Percentiles rank a stretch among this genome's conserved stretches.
phyloP scores from a whole-genome alignment of 2,888 invertebrate species.

The Electrophaes corylata region DNA sequence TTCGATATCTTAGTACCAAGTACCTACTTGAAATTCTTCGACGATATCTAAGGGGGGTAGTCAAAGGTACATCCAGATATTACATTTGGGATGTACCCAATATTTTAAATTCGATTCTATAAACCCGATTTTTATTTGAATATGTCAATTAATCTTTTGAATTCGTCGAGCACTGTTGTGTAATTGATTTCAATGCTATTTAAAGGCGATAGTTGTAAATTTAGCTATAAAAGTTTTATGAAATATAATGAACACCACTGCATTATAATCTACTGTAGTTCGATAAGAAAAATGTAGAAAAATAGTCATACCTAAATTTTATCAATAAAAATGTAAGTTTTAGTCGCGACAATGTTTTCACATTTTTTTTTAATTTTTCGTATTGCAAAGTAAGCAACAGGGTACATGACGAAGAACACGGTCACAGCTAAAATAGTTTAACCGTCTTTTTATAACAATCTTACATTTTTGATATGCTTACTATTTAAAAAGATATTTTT shows the following conservation, averaged over 20 bases:
- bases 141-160: slow-evolving; percentile 13
- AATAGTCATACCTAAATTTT: not conserved
- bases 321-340: not conserved
- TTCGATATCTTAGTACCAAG: no score
- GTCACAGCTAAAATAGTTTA: slow-evolving; percentile 37
- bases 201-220: not conserved
- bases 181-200: slow-evolving; percentile 1
- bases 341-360: not conserved
- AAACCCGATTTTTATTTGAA: slow-evolving; percentile 18
- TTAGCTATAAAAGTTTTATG: not conserved
- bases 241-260: slow-evolving; percentile 4
- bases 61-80: no score
- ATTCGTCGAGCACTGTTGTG: not conserved
- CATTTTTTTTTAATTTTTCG: slow-evolving; percentile 7
- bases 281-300: not conserved
- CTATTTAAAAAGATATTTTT: slow-evolving; percentile 62
- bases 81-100: no score
- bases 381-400: slow-evolving; percentile 47
- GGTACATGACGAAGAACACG: slow-evolving; percentile 46
- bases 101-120: no score
- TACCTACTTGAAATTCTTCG: no score
- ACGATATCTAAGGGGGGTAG: no score
- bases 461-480: slow-evolving; percentile 69
- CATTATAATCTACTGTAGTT: not conserved
- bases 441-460: slow-evolving; percentile 47